Conservation (phyloP, 2,113 vertebrate species). For the Perca schrenkii region DNA sequence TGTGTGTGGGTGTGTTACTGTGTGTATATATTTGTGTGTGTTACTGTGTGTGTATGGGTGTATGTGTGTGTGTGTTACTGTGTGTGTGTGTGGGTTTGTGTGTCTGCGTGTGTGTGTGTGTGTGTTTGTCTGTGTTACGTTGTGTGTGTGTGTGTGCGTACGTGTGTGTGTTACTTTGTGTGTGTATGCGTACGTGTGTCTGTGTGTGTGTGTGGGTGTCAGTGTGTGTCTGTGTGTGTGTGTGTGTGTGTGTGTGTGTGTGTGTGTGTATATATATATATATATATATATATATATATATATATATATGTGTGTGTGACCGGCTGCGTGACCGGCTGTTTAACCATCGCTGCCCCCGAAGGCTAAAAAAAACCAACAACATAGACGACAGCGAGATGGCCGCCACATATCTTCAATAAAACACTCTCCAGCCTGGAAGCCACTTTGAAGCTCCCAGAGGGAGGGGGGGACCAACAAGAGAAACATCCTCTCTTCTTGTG, state of each 20-base stretch:
- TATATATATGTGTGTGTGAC: not conserved
- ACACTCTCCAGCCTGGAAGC: constrained; percentile 67
- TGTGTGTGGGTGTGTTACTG: too few relatives aligned
- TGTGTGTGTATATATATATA: not conserved
- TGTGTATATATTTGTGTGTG: too few relatives aligned
- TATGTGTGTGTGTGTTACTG: too few relatives aligned
- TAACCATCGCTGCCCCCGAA: constrained; percentile 17
- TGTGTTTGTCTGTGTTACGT: too few relatives aligned
- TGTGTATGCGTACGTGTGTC: too few relatives aligned
- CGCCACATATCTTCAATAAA: constrained; percentile 63
- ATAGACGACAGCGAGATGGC: constrained; percentile 54
- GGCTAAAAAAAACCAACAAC: constrained; percentile 33
- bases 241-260: not conserved
- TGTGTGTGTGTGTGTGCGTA: too few relatives aligned
- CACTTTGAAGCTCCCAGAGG: constrained; percentile 52
- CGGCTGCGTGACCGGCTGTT: constrained; percentile 1
- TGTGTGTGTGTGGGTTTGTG: too few relatives aligned
- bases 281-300: too few relatives aligned
- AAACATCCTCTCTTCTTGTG: constrained; percentile 45
- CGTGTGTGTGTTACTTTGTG: too few relatives aligned
- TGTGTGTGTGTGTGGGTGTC: too few relatives aligned
- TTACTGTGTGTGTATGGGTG: too few relatives aligned
- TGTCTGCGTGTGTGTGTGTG: too few relatives aligned
- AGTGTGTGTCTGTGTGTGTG: not conserved
- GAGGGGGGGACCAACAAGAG: constrained; percentile 20